phyloP scores from a whole-genome alignment of 1,140 invertebrate genomes.

The Centruroides sculpturatus region DNA sequence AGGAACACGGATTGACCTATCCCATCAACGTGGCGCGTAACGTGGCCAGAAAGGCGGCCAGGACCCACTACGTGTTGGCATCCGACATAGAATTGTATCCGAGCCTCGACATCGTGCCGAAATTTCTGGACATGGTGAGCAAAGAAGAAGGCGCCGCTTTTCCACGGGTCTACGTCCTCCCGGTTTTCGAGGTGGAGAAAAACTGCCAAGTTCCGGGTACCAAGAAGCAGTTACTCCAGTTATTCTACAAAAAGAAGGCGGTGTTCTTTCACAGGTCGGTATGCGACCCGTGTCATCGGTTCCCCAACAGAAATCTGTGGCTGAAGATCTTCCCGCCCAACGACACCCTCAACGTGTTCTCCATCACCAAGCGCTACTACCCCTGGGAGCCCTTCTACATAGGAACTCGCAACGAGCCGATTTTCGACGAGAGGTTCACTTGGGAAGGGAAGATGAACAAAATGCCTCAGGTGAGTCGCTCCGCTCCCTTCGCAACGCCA shows the following conservation, averaged over 20 bases:
- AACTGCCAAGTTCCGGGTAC: conserved; percentile 49
- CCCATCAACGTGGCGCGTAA: conserved; percentile 25
- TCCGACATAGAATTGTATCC: conserved; percentile 26
- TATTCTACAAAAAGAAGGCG: conserved; percentile 36
- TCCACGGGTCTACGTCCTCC: conserved; percentile 50
- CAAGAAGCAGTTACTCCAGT: conserved; percentile 47
- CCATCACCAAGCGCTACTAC: conserved; percentile 43
- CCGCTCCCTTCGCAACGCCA: background rate
- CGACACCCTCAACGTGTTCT: conserved; percentile 54
- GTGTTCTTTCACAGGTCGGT: conserved; percentile 82
- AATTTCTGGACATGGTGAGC: conserved; percentile 9
- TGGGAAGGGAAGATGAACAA: conserved; percentile 77
- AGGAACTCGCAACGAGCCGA: conserved; percentile 56
- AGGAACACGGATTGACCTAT: conserved; percentile 10
- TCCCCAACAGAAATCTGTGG: conserved; percentile 44
- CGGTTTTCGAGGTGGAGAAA: conserved; percentile 60
- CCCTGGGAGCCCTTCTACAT: conserved; percentile 74
- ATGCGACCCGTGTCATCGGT: conserved; percentile 71
- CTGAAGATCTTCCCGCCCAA: conserved; percentile 33
- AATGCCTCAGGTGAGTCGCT: conserved; percentile 58
- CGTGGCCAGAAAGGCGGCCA: conserved; percentile 18
- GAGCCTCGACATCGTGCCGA: conserved; percentile 14
- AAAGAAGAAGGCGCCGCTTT: background rate
- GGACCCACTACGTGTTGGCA: conserved; percentile 22
- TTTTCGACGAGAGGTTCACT: conserved; percentile 58